phyloP scores from a whole-genome alignment of 1,140 invertebrate genomes.

The Drosophila jambulina region DNA sequence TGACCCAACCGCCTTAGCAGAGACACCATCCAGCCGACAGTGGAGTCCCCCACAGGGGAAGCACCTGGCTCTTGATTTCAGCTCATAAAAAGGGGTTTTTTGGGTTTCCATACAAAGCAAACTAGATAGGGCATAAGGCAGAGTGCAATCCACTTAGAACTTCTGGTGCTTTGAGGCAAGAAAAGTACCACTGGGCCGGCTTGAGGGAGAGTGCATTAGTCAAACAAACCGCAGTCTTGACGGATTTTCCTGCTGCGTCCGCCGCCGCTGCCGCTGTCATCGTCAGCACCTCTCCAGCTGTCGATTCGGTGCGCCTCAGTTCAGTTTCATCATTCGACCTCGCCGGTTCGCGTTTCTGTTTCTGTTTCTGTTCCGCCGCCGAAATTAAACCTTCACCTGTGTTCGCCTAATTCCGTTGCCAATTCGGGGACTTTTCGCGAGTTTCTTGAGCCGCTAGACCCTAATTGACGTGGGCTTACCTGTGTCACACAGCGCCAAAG shows the following conservation, averaged over 20 bases:
- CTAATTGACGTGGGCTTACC: constrained; percentile 32
- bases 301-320: constrained; percentile 26
- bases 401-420: neutral
- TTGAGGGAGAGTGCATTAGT: neutral
- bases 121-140: neutral
- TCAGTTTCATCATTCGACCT: constrained; percentile 37
- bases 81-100: neutral
- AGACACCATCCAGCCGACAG: neutral
- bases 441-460: constrained; percentile 13
- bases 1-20: neutral
- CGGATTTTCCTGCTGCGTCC: constrained; percentile 7
- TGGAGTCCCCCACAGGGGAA: neutral
- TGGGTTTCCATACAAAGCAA: neutral
- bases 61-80: neutral
- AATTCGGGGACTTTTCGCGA: constrained; percentile 32
- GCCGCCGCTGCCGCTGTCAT: neutral
- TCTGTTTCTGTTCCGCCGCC: constrained; percentile 1
- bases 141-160: neutral
- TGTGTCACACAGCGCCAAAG: neutral
- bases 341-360: constrained; percentile 22
- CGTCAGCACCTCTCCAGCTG: constrained; percentile 15
- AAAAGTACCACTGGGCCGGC: neutral
- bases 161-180: neutral
- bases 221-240: constrained; percentile 12
- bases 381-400: constrained; percentile 2